phyloP scores from a whole-genome alignment of 2,888 invertebrate genomes.

The Ctena decussata region DNA sequence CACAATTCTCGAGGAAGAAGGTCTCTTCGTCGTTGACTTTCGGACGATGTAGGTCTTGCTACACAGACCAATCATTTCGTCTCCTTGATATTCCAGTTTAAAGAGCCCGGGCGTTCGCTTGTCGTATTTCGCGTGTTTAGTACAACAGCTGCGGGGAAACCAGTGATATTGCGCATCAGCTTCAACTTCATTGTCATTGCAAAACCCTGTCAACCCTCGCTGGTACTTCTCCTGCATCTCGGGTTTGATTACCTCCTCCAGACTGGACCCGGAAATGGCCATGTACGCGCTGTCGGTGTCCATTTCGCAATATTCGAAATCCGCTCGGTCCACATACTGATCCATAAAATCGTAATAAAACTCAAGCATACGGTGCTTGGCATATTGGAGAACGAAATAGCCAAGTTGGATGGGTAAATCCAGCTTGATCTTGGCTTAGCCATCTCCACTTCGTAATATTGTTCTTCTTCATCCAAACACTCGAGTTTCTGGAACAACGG shows the following conservation, averaged over 20 bases:
- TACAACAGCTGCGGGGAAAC: conserved; percentile 53
- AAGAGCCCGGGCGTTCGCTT: conserved; percentile 49
- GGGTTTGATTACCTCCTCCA: conserved; percentile 44
- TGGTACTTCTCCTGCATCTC: too few species aligned
- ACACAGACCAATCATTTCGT: conserved; percentile 57
- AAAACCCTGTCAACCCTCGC: too few species aligned
- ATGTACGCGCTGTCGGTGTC: conserved; percentile 69
- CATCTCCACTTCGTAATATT: too few species aligned
- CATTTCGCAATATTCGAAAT: conserved; percentile 64
- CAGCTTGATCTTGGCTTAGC: too few species aligned
- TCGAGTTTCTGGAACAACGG: too few species aligned
- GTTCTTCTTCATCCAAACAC: too few species aligned
- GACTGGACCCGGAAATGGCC: conserved; percentile 41
- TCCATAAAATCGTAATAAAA: conserved; percentile 26
- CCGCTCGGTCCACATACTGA: conserved; percentile 47
- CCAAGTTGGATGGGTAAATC: too few species aligned
- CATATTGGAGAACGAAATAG: too few species aligned
- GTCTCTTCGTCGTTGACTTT: too few species aligned
- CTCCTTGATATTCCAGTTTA: conserved; percentile 56
- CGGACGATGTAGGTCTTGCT: conserved; percentile 59
- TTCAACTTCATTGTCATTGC: conserved; percentile 27
- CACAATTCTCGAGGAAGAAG: too few species aligned
- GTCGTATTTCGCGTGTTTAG: conserved; percentile 40
- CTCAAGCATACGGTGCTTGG: too few species aligned
- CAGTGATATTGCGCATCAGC: conserved; percentile 40